These are phyloP conservation scores for Palythoa grandis DNA, from an alignment of 92 coral and sea anemone species.

Conservation along the genomic window DNA sequence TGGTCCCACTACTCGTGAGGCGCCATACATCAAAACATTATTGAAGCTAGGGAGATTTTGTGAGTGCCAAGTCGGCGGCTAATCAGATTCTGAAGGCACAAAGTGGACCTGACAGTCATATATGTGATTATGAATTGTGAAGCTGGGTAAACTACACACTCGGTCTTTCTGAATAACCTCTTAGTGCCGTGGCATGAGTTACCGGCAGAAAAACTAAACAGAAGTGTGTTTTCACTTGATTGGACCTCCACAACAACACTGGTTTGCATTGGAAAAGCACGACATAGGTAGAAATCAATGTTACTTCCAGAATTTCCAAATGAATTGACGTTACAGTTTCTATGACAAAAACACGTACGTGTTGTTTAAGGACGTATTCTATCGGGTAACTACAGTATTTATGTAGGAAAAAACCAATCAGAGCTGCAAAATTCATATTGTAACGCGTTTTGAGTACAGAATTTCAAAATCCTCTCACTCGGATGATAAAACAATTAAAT, in stretches of 20 bases:
- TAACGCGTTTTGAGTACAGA: neutral
- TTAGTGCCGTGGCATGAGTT: neutral
- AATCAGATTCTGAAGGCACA: neutral
- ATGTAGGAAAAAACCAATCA: neutral
- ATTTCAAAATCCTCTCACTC: neutral
- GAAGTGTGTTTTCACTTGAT: neutral
- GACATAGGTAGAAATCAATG: constrained; percentile 4
- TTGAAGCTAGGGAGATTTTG: neutral
- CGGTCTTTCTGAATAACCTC: neutral
- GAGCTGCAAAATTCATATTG: neutral
- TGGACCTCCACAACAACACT: neutral
- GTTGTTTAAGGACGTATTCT: neutral
- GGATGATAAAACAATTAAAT: neutral
- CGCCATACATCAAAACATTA: constrained; percentile 1
- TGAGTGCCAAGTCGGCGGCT: constrained; percentile 7
- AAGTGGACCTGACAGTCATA: constrained; percentile 5
- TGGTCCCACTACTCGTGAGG: neutral
- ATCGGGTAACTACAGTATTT: neutral
- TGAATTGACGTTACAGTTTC: neutral
- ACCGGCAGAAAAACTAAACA: neutral
- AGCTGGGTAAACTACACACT: constrained; percentile 6
- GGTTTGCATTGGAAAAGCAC: neutral
- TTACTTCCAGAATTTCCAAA: constrained; percentile 4
- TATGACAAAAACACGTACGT: neutral
- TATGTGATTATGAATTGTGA: neutral